Base-by-base conservation (phyloP, 1,140 invertebrate genomes). In the Plutomurus gul region DNA sequence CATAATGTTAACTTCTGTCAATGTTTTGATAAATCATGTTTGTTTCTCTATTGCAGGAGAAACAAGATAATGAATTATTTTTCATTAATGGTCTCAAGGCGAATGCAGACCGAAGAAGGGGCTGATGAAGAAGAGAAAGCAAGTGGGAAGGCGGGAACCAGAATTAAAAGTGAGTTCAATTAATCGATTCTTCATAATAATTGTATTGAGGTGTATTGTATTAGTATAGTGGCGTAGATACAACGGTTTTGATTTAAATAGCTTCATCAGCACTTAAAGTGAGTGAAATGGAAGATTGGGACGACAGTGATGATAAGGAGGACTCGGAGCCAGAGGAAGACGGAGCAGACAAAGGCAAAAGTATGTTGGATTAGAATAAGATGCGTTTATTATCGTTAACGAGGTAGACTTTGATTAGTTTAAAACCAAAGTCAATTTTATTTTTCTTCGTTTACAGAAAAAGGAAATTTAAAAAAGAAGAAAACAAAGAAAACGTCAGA, bases 61-160 rank as follows among this genome's bases (percentile, higher is more conserved):
- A 96, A 97, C 86, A 97, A 96, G 86, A 95, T 96, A 16, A 91
- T 97, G 87, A 99, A 99, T 88, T 96, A 93, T 86, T 99, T 98
- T 85, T 93, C 93, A 11, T 88, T 99, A 11, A 99, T 98, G 96
- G 90, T 94, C 84, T 90, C 92, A 47, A 96, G 96, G 85, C 90
- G 94, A 49, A 88, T 96, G 83, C 91, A 92, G 75, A 94, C 94
- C 60, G 94, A 96, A 71, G 93, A 95, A 80, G 91, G 89, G 11
- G 91, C 90, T 10, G 94, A 94, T 22, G 90, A 90, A 91, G 91
- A 3, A 93, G 56, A 89, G 92, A 80, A 84, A 36, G 56, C 27
- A 65, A 30, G 27, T 33, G 56, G 56, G 8, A 65, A 65, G 20
- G 0, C 70, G 87, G 11, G 83, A 80, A 22, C 90, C 89, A 82